These are phyloP conservation scores for Syrrhaptes paradoxus DNA, from an alignment of 2,113 vertebrate species.

Conservation along the genomic window DNA sequence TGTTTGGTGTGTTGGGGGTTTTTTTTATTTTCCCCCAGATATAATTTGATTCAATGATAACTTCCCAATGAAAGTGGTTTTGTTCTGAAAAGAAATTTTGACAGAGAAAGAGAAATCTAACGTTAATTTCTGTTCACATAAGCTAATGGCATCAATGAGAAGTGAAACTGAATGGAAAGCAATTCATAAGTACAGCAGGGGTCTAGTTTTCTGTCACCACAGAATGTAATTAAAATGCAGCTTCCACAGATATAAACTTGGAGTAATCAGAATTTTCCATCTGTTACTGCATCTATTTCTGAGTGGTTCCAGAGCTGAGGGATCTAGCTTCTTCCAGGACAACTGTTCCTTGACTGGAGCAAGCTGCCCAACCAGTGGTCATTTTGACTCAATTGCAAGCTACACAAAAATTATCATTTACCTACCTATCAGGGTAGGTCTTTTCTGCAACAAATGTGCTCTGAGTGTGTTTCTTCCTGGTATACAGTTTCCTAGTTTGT, in stretches of 20 bases:
- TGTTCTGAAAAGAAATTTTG: background rate
- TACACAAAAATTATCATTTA: background rate
- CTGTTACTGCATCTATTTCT: constrained; percentile 34
- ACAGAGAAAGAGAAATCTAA: background rate
- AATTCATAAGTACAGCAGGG: constrained; percentile 73
- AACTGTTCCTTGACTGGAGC: background rate
- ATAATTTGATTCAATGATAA: background rate
- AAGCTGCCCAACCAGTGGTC: background rate
- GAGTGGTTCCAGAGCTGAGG: background rate
- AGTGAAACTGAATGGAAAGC: constrained; percentile 69
- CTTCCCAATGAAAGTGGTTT: background rate
- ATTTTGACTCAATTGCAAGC: background rate
- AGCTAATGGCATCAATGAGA: constrained; percentile 27
- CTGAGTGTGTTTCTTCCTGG: background rate
- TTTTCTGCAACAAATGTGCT: background rate
- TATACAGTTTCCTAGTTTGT: background rate
- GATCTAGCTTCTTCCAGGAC: background rate
- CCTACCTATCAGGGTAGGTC: background rate
- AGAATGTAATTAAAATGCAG: constrained; percentile 51
- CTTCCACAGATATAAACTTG: constrained; percentile 27
- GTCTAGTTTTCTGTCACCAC: constrained; percentile 51
- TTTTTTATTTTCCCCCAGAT: background rate
- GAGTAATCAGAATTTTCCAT: constrained; percentile 33
- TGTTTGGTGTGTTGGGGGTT: background rate
- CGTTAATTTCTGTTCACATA: constrained; percentile 20